Evolutionary conservation across 1,140 invertebrate species (phyloP).

Genomic region (Metaphire vulgaris): DNA sequence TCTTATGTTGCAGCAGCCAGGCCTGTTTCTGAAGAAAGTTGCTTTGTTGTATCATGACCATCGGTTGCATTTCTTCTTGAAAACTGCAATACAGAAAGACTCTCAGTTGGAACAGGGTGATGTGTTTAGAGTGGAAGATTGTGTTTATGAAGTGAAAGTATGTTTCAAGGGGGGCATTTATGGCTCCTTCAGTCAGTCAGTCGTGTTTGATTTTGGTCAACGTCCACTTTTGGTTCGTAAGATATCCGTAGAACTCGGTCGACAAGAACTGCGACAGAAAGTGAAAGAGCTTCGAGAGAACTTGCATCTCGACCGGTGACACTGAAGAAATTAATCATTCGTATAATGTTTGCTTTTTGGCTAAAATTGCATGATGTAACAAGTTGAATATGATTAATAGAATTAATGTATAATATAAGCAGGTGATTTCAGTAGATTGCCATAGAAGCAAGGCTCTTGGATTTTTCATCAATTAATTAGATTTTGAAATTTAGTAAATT

Average conservation of each 20-base stretch:
- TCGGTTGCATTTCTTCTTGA: constrained; percentile 41
- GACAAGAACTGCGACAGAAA: constrained; percentile 45
- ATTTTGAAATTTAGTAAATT: background rate
- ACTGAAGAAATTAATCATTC: background rate
- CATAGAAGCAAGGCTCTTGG: no score
- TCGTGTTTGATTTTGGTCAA: constrained; percentile 70
- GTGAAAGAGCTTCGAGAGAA: constrained; percentile 39
- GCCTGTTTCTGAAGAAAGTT: constrained; percentile 33
- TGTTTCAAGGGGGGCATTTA: constrained; percentile 56
- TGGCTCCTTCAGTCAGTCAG: constrained; percentile 71
- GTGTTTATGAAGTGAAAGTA: constrained; percentile 34
- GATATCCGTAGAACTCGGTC: constrained; percentile 70
- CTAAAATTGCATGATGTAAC: no score
- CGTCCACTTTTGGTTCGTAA: constrained; percentile 66
- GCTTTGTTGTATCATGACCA: constrained; percentile 43
- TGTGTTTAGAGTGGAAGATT: constrained; percentile 29
- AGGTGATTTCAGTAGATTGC: no score
- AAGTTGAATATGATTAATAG: no score
- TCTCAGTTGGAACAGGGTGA: constrained; percentile 41
- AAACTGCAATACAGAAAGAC: constrained; percentile 7
- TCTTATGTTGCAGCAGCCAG: no score
- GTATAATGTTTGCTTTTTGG: no score
- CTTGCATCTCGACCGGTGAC: constrained; percentile 37
- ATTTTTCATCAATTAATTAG: no score
- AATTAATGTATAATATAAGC: no score